Conservation (phyloP, 1,140 invertebrate species). For the Pogonomyrmex barbatus region DNA sequence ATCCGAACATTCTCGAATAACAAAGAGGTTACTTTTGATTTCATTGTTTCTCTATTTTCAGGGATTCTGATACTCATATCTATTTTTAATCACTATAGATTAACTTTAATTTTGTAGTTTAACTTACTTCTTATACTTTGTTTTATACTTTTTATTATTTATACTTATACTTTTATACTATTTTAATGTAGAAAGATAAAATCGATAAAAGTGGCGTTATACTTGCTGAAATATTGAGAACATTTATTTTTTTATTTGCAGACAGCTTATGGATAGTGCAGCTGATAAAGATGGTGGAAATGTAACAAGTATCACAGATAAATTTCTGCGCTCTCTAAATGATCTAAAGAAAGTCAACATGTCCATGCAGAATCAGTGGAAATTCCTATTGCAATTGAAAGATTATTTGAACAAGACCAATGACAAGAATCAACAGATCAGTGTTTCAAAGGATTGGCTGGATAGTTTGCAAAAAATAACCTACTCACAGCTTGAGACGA, state of each 20-base stretch:
- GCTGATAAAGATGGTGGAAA: slow-evolving; percentile 76
- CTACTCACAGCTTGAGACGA: slow-evolving; percentile 77
- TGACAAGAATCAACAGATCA: slow-evolving; percentile 85
- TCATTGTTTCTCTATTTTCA: not conserved
- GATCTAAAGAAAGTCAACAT: slow-evolving; percentile 79
- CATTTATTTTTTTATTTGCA: slow-evolving; percentile 60
- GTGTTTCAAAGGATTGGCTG: slow-evolving; percentile 86
- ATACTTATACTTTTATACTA: too few relatives aligned
- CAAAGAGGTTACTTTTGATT: slow-evolving; percentile 2
- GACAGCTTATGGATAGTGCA: slow-evolving; percentile 74
- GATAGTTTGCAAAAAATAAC: slow-evolving; percentile 85
- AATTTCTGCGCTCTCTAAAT: slow-evolving; percentile 69
- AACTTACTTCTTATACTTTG: not conserved
- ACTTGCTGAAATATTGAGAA: not conserved
- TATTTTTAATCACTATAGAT: too few relatives aligned
- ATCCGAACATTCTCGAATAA: not conserved
- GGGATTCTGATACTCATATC: not conserved
- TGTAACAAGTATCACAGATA: slow-evolving; percentile 77
- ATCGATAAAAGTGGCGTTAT: not conserved
- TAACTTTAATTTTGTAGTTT: too few relatives aligned
- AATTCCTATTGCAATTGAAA: slow-evolving; percentile 85
- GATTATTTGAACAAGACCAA: slow-evolving; percentile 85
- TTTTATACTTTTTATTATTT: not conserved
- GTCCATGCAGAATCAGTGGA: slow-evolving; percentile 86
- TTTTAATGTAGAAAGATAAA: not conserved